Evolutionary conservation across 92 coral and sea anemone genomes (phyloP).

Genomic region (Paramuricea clavata): DNA sequence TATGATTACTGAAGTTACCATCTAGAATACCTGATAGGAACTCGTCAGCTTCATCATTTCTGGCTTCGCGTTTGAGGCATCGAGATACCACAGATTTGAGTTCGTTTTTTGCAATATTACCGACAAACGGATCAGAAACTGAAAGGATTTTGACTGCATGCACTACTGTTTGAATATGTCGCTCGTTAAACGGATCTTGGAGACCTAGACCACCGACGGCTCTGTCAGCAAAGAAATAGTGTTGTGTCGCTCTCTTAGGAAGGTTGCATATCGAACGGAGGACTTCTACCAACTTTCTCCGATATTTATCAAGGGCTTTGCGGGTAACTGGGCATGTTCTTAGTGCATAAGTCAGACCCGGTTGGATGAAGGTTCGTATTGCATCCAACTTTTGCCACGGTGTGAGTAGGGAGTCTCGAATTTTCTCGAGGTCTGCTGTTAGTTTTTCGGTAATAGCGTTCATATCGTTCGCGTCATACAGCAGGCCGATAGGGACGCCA

Average conservation of each 20-base stretch:
- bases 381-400: conserved; percentile 10
- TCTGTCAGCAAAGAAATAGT: not conserved
- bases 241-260: not conserved
- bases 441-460: too few species aligned
- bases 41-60: not conserved
- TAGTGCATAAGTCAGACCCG: not conserved
- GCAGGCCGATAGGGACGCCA: conserved; percentile 6
- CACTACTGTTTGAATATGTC: not conserved
- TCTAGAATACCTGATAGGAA: not conserved
- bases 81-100: not conserved
- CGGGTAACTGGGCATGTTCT: not conserved
- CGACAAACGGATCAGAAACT: not conserved
- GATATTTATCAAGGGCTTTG: not conserved
- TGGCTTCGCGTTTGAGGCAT: not conserved
- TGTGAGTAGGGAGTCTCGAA: not conserved
- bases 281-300: not conserved
- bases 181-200: not conserved
- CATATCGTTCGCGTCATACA: not conserved
- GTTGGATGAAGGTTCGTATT: not conserved
- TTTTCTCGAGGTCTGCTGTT: too few species aligned
- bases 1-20: not conserved
- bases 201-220: not conserved
- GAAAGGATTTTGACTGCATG: not conserved
- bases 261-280: not conserved
- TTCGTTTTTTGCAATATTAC: not conserved